Evolutionary conservation across 2,888 invertebrate genomes (phyloP), one percentile per base, ranked within the genome.

Genomic region (Alsophila aescularia): DNA sequence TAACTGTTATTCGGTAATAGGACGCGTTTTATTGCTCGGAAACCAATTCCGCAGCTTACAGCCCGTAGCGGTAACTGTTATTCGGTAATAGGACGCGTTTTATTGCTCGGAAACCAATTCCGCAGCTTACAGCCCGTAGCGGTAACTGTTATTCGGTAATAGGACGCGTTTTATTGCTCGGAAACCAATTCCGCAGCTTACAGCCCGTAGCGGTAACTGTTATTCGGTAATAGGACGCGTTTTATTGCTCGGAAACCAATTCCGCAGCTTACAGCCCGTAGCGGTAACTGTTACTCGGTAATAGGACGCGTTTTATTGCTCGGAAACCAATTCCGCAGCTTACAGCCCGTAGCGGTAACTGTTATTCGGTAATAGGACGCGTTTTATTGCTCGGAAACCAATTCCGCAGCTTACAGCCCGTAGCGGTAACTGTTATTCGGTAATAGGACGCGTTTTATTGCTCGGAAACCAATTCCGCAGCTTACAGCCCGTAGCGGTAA

Each of bases 381-480:
- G 32, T 49, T 48, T 43, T 43, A 54, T 49, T 48, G 34, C 24
- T 9, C 37, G 12, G 49, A 16, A 52, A 39, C 43, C n/a, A n/a
- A n/a, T n/a, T n/a, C n/a, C n/a, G 35, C 16, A 15, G 21, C 43
- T 39, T 16, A 44, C 16, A 29, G 44, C 34, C 15, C 44, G 40
- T 50, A 55, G 50, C 50, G 50, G 40, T 55, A 35, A 55, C 44
- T 50, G 55, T 55, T 55, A 55, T 55, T 54, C 15, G 31, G 36
- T n/a, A 53, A 47, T 48, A 39, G 43, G 32, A 43, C 37, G 43
- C 42, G 32, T 49, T 48, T 43, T 43, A 54, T 49, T 48, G 34
- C 24, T 9, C 37, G 12, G 49, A 16, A 52, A 39, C 43, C n/a
- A n/a, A n/a, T n/a, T n/a, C n/a, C n/a, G 35, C 16, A 15, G 21